Percentiles rank a stretch among this genome's conserved stretches.
Evolutionary conservation across 2,113 vertebrate genomes (phyloP).

Genomic region (Leuciscus idus): DNA sequence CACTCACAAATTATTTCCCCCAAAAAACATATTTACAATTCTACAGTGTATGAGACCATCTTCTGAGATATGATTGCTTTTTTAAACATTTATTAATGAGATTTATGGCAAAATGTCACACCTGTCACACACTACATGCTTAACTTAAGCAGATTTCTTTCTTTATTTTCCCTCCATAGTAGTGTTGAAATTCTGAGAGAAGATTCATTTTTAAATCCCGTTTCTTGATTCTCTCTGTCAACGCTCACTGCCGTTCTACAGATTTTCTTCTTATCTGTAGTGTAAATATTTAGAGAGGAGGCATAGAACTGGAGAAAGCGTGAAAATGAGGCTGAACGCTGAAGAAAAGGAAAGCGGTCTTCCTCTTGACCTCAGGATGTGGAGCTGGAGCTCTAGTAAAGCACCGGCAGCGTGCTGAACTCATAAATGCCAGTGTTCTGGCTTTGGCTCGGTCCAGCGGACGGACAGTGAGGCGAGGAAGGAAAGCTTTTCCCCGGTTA

Average conservation of each 20-base stretch:
- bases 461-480: constrained; percentile 40
- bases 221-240: not conserved
- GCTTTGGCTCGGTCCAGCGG: constrained; percentile 60
- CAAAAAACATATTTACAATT: no score
- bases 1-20: no score
- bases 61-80: not conserved
- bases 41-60: not conserved
- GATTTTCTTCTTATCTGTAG: not conserved
- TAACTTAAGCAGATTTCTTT: constrained; percentile 11
- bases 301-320: constrained; percentile 57
- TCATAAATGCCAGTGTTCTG: constrained; percentile 65
- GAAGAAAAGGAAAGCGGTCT: constrained; percentile 34
- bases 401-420: constrained; percentile 60
- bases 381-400: constrained; percentile 66
- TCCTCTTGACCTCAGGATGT: constrained; percentile 65
- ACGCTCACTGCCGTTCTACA: not conserved
- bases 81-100: not conserved
- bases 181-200: not conserved
- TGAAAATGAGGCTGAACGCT: constrained; percentile 49
- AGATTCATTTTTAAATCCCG: not conserved
- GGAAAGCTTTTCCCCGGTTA: constrained; percentile 23
- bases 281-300: constrained; percentile 49
- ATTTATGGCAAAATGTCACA: not conserved
- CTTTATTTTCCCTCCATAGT: not conserved
- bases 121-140: not conserved